Evolutionary conservation across 2,113 vertebrate genomes (phyloP).

Genomic region (Pachypanchax playfairii): DNA sequence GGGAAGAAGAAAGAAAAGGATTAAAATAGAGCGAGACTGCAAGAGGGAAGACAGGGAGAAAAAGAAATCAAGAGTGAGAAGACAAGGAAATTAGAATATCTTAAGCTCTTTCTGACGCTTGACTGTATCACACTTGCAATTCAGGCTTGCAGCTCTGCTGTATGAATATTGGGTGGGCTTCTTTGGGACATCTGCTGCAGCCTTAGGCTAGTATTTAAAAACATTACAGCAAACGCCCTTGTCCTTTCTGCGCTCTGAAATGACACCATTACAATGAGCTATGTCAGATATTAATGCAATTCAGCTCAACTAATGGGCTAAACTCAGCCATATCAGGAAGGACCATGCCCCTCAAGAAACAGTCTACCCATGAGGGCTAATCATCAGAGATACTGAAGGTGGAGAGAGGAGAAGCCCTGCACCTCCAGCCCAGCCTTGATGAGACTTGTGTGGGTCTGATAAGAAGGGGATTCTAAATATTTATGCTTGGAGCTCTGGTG

Average conservation of each 20-base stretch:
- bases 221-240: constrained; percentile 62
- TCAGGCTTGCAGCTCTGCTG: constrained; percentile 31
- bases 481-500: constrained; percentile 54
- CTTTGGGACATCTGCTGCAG: constrained; percentile 55
- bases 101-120: constrained; percentile 46
- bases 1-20: constrained; percentile 39
- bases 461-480: constrained; percentile 59
- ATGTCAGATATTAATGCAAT: constrained; percentile 70
- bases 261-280: constrained; percentile 72
- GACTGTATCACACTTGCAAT: constrained; percentile 52
- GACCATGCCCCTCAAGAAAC: constrained; percentile 66
- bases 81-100: constrained; percentile 66
- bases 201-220: constrained; percentile 59
- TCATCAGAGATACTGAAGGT: constrained; percentile 47
- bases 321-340: constrained; percentile 62
- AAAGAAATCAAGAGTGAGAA: constrained; percentile 47
- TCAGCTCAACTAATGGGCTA: constrained; percentile 65
- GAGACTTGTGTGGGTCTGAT: constrained; percentile 62
- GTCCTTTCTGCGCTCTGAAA: constrained; percentile 58
- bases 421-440: constrained; percentile 52
- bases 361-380: constrained; percentile 52
- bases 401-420: constrained; percentile 28
- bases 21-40: constrained; percentile 42
- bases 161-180: constrained; percentile 56
- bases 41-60: constrained; percentile 34